These are phyloP conservation scores for Scaptomyza caliginosa DNA, from an alignment of 2,888 invertebrate species.

Conservation along the genomic window DNA sequence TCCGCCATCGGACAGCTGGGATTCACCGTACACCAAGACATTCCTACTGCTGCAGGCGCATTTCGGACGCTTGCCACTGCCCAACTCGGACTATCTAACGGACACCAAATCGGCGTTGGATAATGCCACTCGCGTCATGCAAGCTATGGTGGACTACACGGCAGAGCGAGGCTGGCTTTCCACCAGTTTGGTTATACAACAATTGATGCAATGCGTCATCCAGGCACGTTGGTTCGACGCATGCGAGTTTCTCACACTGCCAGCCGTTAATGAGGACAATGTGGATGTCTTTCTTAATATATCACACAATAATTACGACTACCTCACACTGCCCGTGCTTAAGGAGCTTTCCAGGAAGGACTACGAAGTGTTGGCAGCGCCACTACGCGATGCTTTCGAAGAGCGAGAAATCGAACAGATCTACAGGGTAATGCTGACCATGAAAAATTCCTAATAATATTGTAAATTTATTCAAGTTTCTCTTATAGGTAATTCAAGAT, in stretches of 20 bases:
- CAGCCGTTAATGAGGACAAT: conserved; percentile 89
- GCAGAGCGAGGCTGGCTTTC: conserved; percentile 96
- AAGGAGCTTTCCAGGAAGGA: conserved; percentile 84
- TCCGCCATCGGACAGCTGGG: conserved; percentile 90
- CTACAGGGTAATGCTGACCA: conserved; percentile 85
- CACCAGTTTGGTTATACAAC: conserved; percentile 90
- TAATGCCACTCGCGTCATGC: conserved; percentile 96
- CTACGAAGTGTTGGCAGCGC: conserved; percentile 87
- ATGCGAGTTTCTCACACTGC: conserved; percentile 90
- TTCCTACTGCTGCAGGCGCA: conserved; percentile 97
- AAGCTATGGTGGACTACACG: conserved; percentile 97
- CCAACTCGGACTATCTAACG: conserved; percentile 96
- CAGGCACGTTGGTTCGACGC: conserved; percentile 95
- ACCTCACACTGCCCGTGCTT: conserved; percentile 80
- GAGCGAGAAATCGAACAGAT: conserved; percentile 89
- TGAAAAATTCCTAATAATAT: neutral
- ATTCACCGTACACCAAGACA: conserved; percentile 97
- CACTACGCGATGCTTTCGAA: conserved; percentile 88
- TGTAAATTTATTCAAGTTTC: neutral
- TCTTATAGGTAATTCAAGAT: conserved; percentile 86
- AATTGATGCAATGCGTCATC: conserved; percentile 94
- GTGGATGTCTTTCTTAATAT: conserved; percentile 86
- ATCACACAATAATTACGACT: conserved; percentile 70
- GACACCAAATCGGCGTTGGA: conserved; percentile 98
- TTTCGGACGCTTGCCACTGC: conserved; percentile 91